Evolutionary conservation across 2,113 vertebrate genomes (phyloP), one percentile per base, ranked within the genome.

Genomic region (Grantiella picta): DNA sequence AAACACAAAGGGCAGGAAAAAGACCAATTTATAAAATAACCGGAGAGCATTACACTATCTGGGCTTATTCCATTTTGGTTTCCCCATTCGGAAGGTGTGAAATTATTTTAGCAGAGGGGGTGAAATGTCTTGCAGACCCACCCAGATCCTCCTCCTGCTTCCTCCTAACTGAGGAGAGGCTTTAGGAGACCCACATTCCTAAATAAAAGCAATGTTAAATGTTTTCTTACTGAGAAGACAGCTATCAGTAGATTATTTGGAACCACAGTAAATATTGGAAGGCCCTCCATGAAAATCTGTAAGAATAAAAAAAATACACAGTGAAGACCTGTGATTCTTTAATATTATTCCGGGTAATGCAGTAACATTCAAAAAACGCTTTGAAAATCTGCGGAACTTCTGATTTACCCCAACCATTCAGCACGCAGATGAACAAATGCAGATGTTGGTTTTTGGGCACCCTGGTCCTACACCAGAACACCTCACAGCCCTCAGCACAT

Each of bases 241-340:
- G 85, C 12, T 10, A 77, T 9, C 28, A 94, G 25, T 6, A 7
- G 0, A 5, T 24, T 10, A 1, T 0, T 3, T 27, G 49, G 2
- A 60, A 1, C 3, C 2, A 0, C 1, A 3, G 0, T 1, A 10
- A 11, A 3, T 3, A 1, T 0, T 0, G 3, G 1, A 3, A 0
- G 0, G 0, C 11, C 3, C 2, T 20, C 7, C 5, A 10, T 0
- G 12, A 87, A 68, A 24, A 25, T 3, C 90, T 96, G 1, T 27
- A 50, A 60, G 36, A 80, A 76, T 10, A 52, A 82, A 79, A 44
- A 23, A 63, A 38, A 7, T 0, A 11, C 18, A 59, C 8, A n/a
- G 1, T 54, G 3, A 91, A 56, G 33, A 64, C 1, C 10, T 33
- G 17, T 16, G 44, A 59, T 21, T 60, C 38, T 76, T 71, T 42